Conservation (phyloP, 2,888 invertebrate species). For the Patella caerulea region DNA sequence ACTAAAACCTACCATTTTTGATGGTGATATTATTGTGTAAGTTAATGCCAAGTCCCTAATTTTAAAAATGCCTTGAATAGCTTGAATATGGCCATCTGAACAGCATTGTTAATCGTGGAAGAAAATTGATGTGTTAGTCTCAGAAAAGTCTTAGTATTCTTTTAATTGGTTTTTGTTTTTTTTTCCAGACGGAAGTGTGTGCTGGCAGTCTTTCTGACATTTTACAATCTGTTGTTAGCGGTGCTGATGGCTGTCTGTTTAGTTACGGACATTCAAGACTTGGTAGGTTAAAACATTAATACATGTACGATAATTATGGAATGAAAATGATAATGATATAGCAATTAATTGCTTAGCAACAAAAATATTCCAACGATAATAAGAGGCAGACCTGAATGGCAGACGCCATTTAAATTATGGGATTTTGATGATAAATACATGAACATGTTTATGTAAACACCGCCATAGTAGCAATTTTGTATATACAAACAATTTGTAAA, state of each 20-base stretch:
- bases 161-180: constrained; percentile 44
- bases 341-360: too few species aligned
- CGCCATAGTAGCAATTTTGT: too few species aligned
- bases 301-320: background rate
- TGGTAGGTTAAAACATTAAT: constrained; percentile 54
- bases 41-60: background rate
- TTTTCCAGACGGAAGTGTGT: constrained; percentile 90
- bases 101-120: background rate
- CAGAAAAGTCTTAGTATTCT: too few species aligned
- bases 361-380: too few species aligned
- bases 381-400: too few species aligned
- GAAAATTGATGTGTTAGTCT: background rate
- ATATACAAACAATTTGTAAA: too few species aligned
- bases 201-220: constrained; percentile 92
- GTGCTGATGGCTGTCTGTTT: constrained; percentile 83
- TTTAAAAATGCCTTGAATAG: background rate
- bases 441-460: too few species aligned
- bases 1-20: background rate
- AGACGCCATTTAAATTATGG: too few species aligned
- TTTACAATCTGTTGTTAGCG: constrained; percentile 94
- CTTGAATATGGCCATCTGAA: background rate
- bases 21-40: background rate
- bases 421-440: too few species aligned
- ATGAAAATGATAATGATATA: too few species aligned
- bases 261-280: constrained; percentile 72